Percentiles rank a stretch among this genome's conserved stretches.
Evolutionary conservation across 2,888 invertebrate species (phyloP).

Genomic region (Noctua janthina): DNA sequence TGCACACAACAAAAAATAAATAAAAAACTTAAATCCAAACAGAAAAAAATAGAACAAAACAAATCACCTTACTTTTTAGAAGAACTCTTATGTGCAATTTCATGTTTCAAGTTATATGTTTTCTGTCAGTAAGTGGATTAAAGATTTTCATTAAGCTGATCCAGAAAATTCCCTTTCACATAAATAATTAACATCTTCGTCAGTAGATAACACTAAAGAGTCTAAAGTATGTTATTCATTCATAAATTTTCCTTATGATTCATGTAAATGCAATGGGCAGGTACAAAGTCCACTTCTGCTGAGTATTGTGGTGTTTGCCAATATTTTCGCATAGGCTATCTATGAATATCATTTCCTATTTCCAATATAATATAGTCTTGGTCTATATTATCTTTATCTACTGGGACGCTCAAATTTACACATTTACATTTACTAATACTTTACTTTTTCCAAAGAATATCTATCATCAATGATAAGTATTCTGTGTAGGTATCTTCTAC

Average conservation of each 20-base stretch:
- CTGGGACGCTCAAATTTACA: neutral
- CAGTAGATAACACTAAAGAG: neutral
- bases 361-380: neutral
- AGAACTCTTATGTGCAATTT: neutral
- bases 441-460: neutral
- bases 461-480: neutral
- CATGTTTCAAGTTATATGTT: neutral
- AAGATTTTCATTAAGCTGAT: neutral
- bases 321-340: conserved; percentile 15
- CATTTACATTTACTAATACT: too few relatives aligned
- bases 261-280: conserved; percentile 11
- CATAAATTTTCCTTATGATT: conserved; percentile 24
- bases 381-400: neutral
- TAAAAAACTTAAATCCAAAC: too few relatives aligned
- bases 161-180: neutral
- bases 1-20: too few relatives aligned
- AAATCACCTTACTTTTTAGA: neutral
- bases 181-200: neutral
- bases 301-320: conserved; percentile 35
- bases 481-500: neutral
- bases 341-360: conserved; percentile 27
- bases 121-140: neutral
- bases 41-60: too few relatives aligned
- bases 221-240: neutral
- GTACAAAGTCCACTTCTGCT: conserved; percentile 32